Conservation (phyloP, 2,113 vertebrate species). For the Prunella himalayana region DNA sequence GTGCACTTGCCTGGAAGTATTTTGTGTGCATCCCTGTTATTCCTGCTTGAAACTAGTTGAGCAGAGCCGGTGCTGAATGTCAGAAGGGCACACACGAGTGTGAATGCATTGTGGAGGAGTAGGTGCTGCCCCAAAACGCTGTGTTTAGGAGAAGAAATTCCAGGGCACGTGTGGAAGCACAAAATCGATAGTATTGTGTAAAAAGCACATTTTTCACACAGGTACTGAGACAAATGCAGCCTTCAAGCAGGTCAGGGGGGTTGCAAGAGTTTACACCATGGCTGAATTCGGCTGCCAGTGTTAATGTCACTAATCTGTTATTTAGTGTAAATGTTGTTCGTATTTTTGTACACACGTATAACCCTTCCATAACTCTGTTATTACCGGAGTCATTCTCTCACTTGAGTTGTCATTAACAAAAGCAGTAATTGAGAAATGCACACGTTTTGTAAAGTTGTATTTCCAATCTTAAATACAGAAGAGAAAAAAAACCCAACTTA, state of each 20-base stretch:
- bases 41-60: too few relatives aligned
- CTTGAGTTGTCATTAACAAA: background rate
- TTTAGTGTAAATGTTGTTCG: background rate
- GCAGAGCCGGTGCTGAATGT: background rate
- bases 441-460: background rate
- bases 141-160: background rate
- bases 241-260: background rate
- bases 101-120: background rate
- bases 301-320: background rate
- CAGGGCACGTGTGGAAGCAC: background rate
- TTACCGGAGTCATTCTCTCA: background rate
- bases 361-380: background rate
- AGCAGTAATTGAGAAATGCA: background rate
- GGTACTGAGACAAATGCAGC: background rate
- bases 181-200: background rate
- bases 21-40: background rate
- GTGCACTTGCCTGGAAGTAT: background rate
- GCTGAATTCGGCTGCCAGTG: background rate
- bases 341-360: background rate
- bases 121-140: accelerated
- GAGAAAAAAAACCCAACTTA: background rate
- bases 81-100: background rate
- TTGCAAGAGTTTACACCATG: background rate
- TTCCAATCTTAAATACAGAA: background rate
- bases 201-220: background rate